Conservation (phyloP, 2,113 vertebrate species). For the Silurus glanis region DNA sequence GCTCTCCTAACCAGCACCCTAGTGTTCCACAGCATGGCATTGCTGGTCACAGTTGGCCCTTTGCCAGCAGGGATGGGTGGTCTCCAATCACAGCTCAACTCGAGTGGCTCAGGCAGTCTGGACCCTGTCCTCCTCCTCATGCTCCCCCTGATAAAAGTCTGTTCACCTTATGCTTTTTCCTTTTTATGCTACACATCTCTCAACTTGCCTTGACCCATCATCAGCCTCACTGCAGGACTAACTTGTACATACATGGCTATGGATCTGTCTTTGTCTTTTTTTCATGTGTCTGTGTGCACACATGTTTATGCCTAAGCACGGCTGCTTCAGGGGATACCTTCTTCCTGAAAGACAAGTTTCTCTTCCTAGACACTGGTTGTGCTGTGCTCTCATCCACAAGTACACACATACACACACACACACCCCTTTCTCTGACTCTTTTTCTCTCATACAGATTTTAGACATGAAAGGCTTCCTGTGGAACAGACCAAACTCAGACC, state of each 20-base stretch:
- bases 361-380: slow-evolving; percentile 28
- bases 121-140: slow-evolving; percentile 25
- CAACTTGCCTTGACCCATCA: slow-evolving; percentile 16
- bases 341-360: slow-evolving; percentile 17
- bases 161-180: neutral
- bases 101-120: slow-evolving; percentile 46
- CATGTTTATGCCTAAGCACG: slow-evolving; percentile 2
- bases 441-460: slow-evolving; percentile 58
- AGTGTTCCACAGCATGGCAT: slow-evolving; percentile 35
- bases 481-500: slow-evolving; percentile 60
- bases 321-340: slow-evolving; percentile 17
- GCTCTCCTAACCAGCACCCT: slow-evolving; percentile 9
- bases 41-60: slow-evolving; percentile 50
- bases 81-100: slow-evolving; percentile 56
- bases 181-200: neutral
- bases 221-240: slow-evolving; percentile 36
- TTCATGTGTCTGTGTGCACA: slow-evolving; percentile 18
- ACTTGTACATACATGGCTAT: slow-evolving; percentile 41
- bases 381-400: slow-evolving; percentile 6
- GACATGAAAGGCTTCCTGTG: slow-evolving; percentile 69
- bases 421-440: neutral
- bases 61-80: slow-evolving; percentile 70
- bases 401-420: slow-evolving; percentile 24
- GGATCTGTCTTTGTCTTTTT: slow-evolving; percentile 18
- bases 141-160: neutral